Evolutionary conservation across 2,113 vertebrate species (phyloP).

Genomic region (Neolamprologus tretocephalus): DNA sequence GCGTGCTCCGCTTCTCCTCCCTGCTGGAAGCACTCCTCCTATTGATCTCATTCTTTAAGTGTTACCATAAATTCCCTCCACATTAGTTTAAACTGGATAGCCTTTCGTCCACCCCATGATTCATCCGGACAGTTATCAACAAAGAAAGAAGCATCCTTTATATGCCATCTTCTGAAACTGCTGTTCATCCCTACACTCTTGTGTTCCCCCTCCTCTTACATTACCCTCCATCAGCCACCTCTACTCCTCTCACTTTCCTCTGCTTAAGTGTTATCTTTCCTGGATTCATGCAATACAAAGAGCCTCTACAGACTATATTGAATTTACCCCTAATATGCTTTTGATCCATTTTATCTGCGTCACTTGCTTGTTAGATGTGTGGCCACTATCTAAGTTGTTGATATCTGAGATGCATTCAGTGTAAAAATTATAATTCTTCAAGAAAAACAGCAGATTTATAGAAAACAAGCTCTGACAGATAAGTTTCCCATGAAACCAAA

Average conservation of each 20-base stretch:
- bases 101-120: conserved; percentile 24
- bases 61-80: conserved; percentile 73
- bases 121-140: conserved; percentile 37
- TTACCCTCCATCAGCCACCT: conserved; percentile 27
- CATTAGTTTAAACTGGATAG: conserved; percentile 58
- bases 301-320: conserved; percentile 57
- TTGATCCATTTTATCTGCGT: conserved; percentile 33
- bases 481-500: conserved; percentile 18
- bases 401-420: conserved; percentile 6
- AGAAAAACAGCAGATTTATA: not conserved
- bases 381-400: conserved; percentile 11
- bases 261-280: conserved; percentile 53
- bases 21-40: conserved; percentile 31
- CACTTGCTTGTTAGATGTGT: conserved; percentile 31
- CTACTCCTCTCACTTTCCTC: conserved; percentile 12
- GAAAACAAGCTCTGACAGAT: conserved; percentile 25
- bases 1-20: not conserved
- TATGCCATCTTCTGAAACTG: not conserved
- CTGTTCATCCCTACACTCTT: not conserved
- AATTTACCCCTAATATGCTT: conserved; percentile 67
- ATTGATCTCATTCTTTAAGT: conserved; percentile 73
- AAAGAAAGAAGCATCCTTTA: not conserved
- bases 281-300: conserved; percentile 58
- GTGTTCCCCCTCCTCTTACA: conserved; percentile 3
- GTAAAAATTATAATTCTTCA: not conserved